These are phyloP conservation scores for Chaetodon trifascialis DNA, from an alignment of 2,113 vertebrate species.

Conservation along the genomic window DNA sequence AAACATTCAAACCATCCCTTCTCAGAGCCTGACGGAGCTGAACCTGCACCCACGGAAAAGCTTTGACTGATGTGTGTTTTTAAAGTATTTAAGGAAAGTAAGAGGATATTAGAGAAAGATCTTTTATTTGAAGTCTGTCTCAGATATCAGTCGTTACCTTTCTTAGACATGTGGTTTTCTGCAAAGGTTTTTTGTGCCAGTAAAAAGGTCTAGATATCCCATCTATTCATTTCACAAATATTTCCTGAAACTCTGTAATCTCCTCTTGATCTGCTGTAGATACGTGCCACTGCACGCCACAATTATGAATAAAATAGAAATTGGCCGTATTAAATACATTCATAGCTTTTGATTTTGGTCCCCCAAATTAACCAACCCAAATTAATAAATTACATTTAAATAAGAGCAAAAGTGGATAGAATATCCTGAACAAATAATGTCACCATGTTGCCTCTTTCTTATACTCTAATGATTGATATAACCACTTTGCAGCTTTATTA, in stretches of 20 bases:
- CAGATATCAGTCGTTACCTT: slow-evolving; percentile 3
- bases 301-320: no score
- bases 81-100: neutral
- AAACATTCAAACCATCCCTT: slow-evolving; percentile 3
- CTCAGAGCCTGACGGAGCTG: neutral
- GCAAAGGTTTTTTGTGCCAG: slow-evolving; percentile 6
- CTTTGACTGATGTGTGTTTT: neutral
- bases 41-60: neutral
- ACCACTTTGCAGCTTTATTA: slow-evolving; percentile 9
- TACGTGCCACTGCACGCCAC: neutral
- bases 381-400: neutral
- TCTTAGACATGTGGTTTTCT: slow-evolving; percentile 18
- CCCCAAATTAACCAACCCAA: neutral
- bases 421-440: neutral
- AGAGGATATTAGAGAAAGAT: neutral
- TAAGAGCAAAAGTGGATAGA: neutral
- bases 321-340: neutral
- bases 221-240: neutral
- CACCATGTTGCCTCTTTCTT: neutral
- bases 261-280: neutral
- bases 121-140: slow-evolving; percentile 6
- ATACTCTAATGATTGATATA: neutral
- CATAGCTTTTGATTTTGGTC: neutral
- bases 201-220: neutral
- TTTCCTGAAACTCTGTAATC: neutral